A percentile compares a stretch with the other conserved stretches of the same genome.
phyloP scores from a whole-genome alignment of 2,888 invertebrate species.

The Brachycybe producta region DNA sequence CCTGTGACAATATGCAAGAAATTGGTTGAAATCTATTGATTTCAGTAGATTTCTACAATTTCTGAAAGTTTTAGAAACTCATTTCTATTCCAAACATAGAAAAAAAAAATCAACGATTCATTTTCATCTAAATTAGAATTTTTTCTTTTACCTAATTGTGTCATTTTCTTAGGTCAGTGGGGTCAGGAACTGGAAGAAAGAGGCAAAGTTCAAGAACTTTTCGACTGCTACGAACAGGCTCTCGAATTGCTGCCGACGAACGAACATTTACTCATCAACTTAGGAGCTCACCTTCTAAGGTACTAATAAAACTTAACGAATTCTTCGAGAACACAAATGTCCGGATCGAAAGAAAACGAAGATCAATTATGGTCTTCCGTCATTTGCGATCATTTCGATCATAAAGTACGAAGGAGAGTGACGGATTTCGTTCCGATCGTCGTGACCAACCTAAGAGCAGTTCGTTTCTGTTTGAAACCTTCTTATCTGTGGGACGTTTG shows the following conservation, averaged over 20 bases:
- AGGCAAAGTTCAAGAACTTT: constrained; percentile 4
- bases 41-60: too few species aligned
- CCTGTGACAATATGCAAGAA: too few species aligned
- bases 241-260: constrained; percentile 39
- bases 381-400: constrained; percentile 13
- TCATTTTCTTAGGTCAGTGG: constrained; percentile 1
- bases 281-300: constrained; percentile 42
- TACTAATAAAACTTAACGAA: constrained; percentile 29
- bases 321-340: too few species aligned
- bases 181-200: constrained; percentile 9
- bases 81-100: too few species aligned
- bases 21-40: too few species aligned
- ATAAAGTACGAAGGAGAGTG: too few species aligned
- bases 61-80: too few species aligned
- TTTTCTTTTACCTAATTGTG: too few species aligned
- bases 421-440: not conserved
- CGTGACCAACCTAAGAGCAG: constrained; percentile 23
- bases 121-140: too few species aligned
- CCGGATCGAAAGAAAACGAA: too few species aligned
- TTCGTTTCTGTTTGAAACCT: constrained; percentile 26
- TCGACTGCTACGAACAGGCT: constrained; percentile 13
- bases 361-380: too few species aligned
- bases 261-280: constrained; percentile 38
- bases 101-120: too few species aligned
- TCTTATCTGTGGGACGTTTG: constrained; percentile 29